These are phyloP conservation scores for Zaprionus inermis DNA, from an alignment of 1,140 invertebrate species.

Conservation along the genomic window DNA sequence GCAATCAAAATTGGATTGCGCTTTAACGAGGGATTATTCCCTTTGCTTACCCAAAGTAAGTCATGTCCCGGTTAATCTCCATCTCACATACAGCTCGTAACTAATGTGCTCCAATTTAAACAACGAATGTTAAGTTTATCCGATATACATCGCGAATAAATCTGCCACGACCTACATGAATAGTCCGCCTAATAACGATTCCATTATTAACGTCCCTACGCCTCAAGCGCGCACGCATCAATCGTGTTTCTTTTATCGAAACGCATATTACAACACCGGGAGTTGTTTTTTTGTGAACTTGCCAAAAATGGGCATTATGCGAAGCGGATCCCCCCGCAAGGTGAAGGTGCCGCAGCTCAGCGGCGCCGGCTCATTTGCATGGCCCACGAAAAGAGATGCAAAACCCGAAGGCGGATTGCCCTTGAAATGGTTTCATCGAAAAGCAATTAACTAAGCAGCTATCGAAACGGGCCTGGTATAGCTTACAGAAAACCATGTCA, in stretches of 20 bases:
- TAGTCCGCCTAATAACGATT: conserved; percentile 26
- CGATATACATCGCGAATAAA: neutral
- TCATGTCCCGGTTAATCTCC: neutral
- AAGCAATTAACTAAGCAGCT: conserved; percentile 65
- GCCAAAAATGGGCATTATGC: conserved; percentile 60
- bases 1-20: neutral
- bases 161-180: neutral
- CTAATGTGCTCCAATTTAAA: conserved; percentile 5
- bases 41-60: conserved; percentile 2
- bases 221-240: conserved; percentile 25
- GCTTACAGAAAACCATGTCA: conserved; percentile 43
- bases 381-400: conserved; percentile 44
- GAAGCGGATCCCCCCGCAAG: conserved; percentile 59
- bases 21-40: neutral
- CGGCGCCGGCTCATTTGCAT: conserved; percentile 66
- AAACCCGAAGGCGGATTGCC: conserved; percentile 62
- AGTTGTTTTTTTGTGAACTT: conserved; percentile 29
- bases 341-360: conserved; percentile 43
- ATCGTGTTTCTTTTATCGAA: conserved; percentile 50
- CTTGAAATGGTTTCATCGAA: conserved; percentile 72
- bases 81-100: neutral
- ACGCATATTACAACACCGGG: conserved; percentile 59
- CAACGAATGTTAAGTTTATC: neutral
- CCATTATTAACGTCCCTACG: conserved; percentile 45
- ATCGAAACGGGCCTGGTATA: conserved; percentile 42